Conservation (phyloP, 2,113 vertebrate species). For the Ovis aries region DNA sequence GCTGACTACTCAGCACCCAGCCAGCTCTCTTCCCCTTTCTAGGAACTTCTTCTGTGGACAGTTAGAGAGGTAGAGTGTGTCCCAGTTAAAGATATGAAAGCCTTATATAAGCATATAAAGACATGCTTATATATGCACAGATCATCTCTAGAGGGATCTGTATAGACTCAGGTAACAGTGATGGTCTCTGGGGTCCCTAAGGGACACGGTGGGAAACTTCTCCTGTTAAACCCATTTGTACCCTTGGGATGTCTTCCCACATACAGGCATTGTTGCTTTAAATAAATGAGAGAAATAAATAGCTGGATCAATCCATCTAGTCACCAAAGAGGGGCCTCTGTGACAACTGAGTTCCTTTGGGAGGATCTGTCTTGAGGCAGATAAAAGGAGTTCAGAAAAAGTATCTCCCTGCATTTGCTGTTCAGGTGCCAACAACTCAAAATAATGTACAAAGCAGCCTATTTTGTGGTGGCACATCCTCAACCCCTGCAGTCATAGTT, state of each 20-base stretch:
- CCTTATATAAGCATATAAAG: background rate
- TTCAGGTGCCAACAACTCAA: background rate
- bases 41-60: background rate
- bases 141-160: background rate
- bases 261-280: background rate
- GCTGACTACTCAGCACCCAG: background rate
- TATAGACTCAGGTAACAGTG: background rate
- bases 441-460: background rate
- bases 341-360: background rate
- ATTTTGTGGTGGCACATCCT: background rate
- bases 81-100: background rate
- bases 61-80: too few relatives aligned
- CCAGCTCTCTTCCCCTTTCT: background rate
- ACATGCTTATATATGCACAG: background rate
- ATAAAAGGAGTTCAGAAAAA: background rate
- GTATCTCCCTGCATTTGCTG: background rate
- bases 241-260: background rate
- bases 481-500: background rate
- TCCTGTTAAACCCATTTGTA: background rate
- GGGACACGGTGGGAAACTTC: background rate
- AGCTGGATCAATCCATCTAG: background rate
- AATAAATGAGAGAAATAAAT: background rate
- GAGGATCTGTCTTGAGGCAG: background rate
- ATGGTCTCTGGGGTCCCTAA: background rate
- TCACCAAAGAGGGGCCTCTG: background rate